Evolutionary conservation across 2,888 invertebrate species (phyloP), one percentile per base, ranked within the genome.

Genomic region (Tortricodes alternella): DNA sequence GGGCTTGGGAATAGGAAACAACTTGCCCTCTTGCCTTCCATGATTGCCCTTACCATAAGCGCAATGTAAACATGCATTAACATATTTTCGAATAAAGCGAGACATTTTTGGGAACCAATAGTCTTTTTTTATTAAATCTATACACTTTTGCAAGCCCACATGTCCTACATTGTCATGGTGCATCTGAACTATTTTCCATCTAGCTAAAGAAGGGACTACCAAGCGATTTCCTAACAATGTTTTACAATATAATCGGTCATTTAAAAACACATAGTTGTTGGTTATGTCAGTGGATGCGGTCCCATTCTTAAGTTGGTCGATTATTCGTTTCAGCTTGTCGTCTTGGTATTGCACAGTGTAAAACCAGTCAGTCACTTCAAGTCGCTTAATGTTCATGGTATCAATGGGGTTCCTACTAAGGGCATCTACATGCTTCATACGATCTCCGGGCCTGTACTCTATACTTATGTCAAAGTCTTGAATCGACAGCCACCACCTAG

Each of bases 101-200:
- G n/a, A n/a, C n/a, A n/a, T n/a, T n/a, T 66, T 68, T 7, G 66
- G 62, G 46, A 75, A 76, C 74, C 75, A 74, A 46, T 58, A 74
- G 1, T 64, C 62, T 0, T 48, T 56, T 61, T 74, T 76, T 9
- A 76, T 68, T 6, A 71, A 11, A 2, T 65, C 62, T 11, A n/a
- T 27, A 37, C 67, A 68, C 9, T 59, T 50, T n/a, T 70, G 51
- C 2, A 69, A 51, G 0, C 68, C 68, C n/a, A 67, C 53, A 46
- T 77, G 72, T 1, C 76, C 75, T n/a, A 75, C 69, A 0, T 74
- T 65, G 55, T 76, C 74, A 49, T 75, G 76, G 37, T 67, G 62
- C 66, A 67, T 73, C 34, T 70, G 70, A 0, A 72, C 9, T 3
- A 76, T 46, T 51, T 59, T 72, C 65, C 72, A 78, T 7, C 70